A percentile compares a stretch with the other conserved stretches of the same genome.
Conservation (phyloP, 2,797 vertebrate genomes). For the Phoeniculus purpureus region DNA sequence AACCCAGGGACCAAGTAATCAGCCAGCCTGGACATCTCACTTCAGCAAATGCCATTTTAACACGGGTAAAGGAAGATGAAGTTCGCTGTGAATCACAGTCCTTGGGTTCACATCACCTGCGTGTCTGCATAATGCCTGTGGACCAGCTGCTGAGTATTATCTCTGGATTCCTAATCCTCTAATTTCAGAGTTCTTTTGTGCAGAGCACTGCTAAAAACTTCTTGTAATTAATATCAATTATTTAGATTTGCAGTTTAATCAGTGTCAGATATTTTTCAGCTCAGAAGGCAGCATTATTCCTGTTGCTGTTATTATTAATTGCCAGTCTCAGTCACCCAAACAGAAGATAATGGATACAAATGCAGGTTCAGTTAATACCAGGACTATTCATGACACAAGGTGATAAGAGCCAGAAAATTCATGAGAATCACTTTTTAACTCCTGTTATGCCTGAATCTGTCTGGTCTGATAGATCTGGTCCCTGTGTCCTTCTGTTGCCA, state of each 20-base stretch:
- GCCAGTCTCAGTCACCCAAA: constrained; percentile 32
- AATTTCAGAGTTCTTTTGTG: constrained; percentile 68
- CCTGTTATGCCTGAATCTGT: not conserved
- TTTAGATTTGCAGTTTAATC: constrained; percentile 73
- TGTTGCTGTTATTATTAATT: constrained; percentile 56
- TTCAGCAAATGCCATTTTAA: constrained; percentile 5
- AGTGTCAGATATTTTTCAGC: constrained; percentile 61
- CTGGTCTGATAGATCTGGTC: constrained; percentile 7
- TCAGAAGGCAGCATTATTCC: constrained; percentile 46
- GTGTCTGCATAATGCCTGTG: not conserved
- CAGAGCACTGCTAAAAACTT: constrained; percentile 69
- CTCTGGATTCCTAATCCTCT: constrained; percentile 63
- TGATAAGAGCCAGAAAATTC: constrained; percentile 29
- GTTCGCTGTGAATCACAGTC: not conserved
- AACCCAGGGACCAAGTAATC: not conserved
- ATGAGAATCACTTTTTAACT: not conserved
- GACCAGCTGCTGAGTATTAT: constrained; percentile 56
- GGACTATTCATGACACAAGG: not conserved
- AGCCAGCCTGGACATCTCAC: not conserved
- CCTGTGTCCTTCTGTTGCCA: not conserved
- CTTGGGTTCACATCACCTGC: not conserved
- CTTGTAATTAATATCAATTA: constrained; percentile 72
- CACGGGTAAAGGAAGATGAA: not conserved
- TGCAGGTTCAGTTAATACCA: constrained; percentile 30
- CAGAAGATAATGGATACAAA: constrained; percentile 54